Conservation (phyloP, 2,888 invertebrate genomes). For the Caenorhabditis sinica region DNA sequence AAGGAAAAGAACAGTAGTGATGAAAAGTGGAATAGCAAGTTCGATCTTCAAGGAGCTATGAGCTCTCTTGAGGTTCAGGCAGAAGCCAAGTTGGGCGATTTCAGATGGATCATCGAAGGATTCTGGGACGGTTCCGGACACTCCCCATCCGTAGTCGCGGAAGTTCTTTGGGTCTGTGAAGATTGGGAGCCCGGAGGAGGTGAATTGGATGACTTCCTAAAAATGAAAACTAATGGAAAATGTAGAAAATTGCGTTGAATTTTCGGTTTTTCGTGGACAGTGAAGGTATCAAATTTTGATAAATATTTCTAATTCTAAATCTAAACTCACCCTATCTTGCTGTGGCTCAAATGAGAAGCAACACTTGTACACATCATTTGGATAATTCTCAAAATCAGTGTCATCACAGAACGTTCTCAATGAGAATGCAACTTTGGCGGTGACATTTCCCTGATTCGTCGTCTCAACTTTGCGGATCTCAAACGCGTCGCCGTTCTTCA, state of each 20-base stretch:
- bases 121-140: constrained; percentile 80
- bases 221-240: constrained; percentile 16
- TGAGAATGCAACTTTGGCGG: constrained; percentile 81
- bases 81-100: constrained; percentile 81
- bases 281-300: too few relatives aligned
- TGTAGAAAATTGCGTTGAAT: too few relatives aligned
- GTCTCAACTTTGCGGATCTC: constrained; percentile 81
- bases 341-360: constrained; percentile 82
- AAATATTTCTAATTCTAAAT: background rate
- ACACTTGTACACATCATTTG: constrained; percentile 83
- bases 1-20: constrained; percentile 79
- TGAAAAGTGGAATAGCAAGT: constrained; percentile 79
- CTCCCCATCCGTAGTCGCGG: constrained; percentile 83
- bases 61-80: constrained; percentile 82
- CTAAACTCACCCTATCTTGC: constrained; percentile 68
- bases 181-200: constrained; percentile 80
- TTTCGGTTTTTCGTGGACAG: background rate
- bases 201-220: constrained; percentile 81
- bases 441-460: constrained; percentile 79
- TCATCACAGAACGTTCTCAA: constrained; percentile 83
- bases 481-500: constrained; percentile 82
- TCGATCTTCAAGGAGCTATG: constrained; percentile 80
- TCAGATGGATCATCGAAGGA: constrained; percentile 78
- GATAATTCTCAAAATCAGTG: constrained; percentile 82
- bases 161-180: constrained; percentile 83